Evolutionary conservation across 2,113 vertebrate species (phyloP), one percentile per base, ranked within the genome.

Genomic region (Pelecanus crispus): DNA sequence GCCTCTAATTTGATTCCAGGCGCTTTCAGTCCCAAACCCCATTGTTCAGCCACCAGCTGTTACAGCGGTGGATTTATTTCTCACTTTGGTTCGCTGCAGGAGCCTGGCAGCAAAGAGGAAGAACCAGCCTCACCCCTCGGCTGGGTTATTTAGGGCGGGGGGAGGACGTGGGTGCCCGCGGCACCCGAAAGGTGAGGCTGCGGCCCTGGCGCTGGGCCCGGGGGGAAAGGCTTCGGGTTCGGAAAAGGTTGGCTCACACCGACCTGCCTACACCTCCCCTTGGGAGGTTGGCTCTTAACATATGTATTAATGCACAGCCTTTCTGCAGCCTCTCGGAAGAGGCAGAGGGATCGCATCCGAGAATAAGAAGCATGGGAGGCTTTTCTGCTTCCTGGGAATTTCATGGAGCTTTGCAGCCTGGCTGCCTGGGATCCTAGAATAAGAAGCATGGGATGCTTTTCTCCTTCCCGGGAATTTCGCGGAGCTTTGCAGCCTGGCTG

Each of bases 1-100:
- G 88, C 31, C 91, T 89, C 77, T 84, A 81, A 67, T 84, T 96
- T 88, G 72, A 71, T 91, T 71, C n/a, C 89, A 86, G 61, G 56
- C 31, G 88, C 74, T 90, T 63, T 89, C 67, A 47, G 63, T 71
- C 67, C 56, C 22, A 86, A 44, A 84, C 93, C 80, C 77, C 87
- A 40, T 36, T 63, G 56, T 58, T 86, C 58, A 88, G 75, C 84
- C 81, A 65, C 44, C 73, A 87, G 95, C 88, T 97, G 80, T 86
- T 92, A 10, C 25, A 71, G 56, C 0, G 29, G 63, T 66, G n/a
- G 42, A 74, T 93, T 65, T 80, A 70, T 71, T 90, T 86, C 50
- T 1, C 63, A 79, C 81, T 82, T 32, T 63, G 79, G 63, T 83
- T 95, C 93, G 75, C 86, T 88, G 68, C 93, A 19, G 74, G 58